Evolutionary conservation across 1,140 invertebrate species (phyloP).

Genomic region (Leptinotarsa undecemlineata): DNA sequence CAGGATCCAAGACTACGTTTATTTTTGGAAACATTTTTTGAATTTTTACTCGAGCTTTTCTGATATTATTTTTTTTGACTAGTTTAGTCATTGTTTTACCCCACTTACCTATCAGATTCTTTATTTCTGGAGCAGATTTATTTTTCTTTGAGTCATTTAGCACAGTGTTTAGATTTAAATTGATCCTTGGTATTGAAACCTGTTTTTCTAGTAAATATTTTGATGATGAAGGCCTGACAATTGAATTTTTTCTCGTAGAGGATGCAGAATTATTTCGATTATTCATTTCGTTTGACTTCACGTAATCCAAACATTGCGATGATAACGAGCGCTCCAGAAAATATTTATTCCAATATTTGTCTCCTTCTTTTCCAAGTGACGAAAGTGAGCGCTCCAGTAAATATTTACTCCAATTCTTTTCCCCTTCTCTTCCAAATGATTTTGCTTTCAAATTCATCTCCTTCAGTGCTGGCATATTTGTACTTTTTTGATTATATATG

Average conservation of each 20-base stretch:
- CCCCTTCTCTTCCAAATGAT: neutral
- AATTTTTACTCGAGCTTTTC: neutral
- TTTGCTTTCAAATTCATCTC: too few relatives aligned
- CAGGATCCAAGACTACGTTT: neutral
- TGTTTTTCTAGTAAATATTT: neutral
- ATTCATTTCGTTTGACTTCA: neutral
- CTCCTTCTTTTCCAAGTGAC: neutral
- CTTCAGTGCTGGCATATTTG: too few relatives aligned
- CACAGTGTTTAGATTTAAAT: too few relatives aligned
- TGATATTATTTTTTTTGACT: too few relatives aligned
- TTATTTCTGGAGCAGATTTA: too few relatives aligned
- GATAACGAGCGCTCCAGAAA: neutral
- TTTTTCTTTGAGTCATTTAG: too few relatives aligned
- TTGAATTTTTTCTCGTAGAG: neutral
- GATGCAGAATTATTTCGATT: neutral
- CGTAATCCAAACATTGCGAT: neutral
- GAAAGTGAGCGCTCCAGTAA: neutral
- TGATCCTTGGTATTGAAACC: neutral
- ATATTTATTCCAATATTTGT: constrained; percentile 1
- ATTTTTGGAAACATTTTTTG: neutral
- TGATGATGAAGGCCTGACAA: neutral
- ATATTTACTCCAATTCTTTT: neutral
- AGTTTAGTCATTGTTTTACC: too few relatives aligned
- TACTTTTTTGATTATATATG: too few relatives aligned
- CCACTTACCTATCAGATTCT: too few relatives aligned